phyloP scores from a whole-genome alignment of 2,113 vertebrate genomes.

The Gallinago jamesoni region DNA sequence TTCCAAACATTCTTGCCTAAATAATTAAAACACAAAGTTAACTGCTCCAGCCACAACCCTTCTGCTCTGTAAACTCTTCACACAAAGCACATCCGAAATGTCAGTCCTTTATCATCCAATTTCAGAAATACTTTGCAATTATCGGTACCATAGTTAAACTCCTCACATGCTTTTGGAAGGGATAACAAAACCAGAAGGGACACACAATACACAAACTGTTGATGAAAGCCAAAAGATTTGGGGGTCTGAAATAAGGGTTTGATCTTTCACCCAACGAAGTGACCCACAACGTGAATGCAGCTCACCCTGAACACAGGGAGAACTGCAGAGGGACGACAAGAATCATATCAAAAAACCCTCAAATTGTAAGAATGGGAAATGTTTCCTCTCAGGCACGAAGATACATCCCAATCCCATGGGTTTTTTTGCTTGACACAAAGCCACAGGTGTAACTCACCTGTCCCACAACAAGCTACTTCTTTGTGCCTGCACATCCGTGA shows the following conservation, averaged over 20 bases:
- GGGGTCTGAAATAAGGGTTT: not conserved
- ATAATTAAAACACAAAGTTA: not conserved
- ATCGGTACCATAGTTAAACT: not conserved
- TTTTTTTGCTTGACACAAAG: not conserved
- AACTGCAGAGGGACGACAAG: not conserved
- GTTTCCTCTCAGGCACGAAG: not conserved
- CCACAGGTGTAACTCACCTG: not conserved
- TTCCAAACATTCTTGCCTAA: not conserved
- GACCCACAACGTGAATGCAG: not conserved
- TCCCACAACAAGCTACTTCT: not conserved
- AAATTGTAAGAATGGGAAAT: not conserved
- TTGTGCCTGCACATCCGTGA: not conserved
- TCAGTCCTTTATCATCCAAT: not conserved
- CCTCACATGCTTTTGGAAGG: fast-evolving
- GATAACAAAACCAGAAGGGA: not conserved
- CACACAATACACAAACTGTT: fast-evolving
- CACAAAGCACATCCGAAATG: not conserved
- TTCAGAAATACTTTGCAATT: not conserved
- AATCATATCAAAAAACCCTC: not conserved
- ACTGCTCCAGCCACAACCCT: not conserved
- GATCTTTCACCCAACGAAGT: not conserved
- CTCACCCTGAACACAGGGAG: not conserved
- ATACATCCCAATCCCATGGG: not conserved
- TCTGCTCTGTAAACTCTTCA: not conserved
- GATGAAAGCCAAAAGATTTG: not conserved